These are phyloP conservation scores for Paraescarpia echinospica DNA, from an alignment of 1,140 invertebrate genomes.

Conservation along the genomic window DNA sequence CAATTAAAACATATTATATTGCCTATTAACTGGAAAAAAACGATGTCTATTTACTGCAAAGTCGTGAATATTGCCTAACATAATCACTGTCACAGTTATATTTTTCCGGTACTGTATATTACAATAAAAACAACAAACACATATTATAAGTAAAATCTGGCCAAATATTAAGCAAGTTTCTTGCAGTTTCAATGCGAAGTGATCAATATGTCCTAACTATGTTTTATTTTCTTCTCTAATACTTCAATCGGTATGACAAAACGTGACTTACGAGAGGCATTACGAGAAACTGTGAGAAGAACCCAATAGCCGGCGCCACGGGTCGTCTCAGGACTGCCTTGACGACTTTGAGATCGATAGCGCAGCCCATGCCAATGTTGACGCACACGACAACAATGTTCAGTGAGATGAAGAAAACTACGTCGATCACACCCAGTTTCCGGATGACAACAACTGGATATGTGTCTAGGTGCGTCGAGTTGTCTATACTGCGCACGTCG, in stretches of 20 bases:
- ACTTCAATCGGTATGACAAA: background rate
- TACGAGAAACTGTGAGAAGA: conserved; percentile 57
- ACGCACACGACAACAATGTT: background rate
- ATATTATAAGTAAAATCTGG: too few relatives aligned
- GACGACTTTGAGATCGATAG: conserved; percentile 53
- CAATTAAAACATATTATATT: too few relatives aligned
- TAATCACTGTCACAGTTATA: too few relatives aligned
- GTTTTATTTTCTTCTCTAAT: background rate
- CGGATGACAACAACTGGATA: background rate
- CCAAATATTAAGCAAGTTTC: too few relatives aligned
- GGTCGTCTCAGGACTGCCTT: conserved; percentile 52
- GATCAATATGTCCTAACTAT: too few relatives aligned
- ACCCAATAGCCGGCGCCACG: conserved; percentile 55
- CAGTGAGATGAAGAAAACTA: background rate
- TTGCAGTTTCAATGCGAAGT: too few relatives aligned
- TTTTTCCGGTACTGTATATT: too few relatives aligned
- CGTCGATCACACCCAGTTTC: background rate
- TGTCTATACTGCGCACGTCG: background rate
- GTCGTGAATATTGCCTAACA: too few relatives aligned
- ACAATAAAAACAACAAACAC: too few relatives aligned
- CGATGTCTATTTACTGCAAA: too few relatives aligned
- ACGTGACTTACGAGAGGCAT: conserved; percentile 58
- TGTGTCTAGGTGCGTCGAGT: background rate
- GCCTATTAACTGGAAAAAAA: too few relatives aligned
- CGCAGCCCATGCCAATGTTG: conserved; percentile 58